Percentiles rank a stretch among this genome's conserved stretches.
These are phyloP conservation scores for Forbesichthys agassizii DNA, from an alignment of 2,113 vertebrate genomes.

Conservation along the genomic window DNA sequence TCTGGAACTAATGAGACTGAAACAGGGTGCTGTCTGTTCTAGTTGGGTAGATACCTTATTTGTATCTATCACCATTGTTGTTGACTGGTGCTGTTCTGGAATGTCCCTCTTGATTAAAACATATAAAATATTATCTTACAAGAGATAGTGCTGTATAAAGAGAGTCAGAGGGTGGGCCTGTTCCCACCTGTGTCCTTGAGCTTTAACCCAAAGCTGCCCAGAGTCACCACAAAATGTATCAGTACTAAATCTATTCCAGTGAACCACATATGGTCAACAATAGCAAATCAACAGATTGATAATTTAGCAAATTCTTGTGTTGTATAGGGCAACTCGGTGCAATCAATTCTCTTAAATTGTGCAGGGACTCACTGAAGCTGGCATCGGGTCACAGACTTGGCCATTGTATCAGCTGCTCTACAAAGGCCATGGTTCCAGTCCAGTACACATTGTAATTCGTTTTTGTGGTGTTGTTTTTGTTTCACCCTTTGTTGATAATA, in stretches of 20 bases:
- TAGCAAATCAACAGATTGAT: background rate
- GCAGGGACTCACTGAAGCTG: conserved; percentile 17
- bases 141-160: no score
- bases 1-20: no score
- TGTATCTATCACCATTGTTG: no score
- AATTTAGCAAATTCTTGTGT: conserved; percentile 4
- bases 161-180: no score
- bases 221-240: background rate
- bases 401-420: conserved; percentile 36
- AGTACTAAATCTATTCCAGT: background rate
- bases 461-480: conserved; percentile 23
- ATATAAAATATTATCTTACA: no score
- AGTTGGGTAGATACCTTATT: no score
- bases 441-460: conserved; percentile 56
- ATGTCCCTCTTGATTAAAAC: no score
- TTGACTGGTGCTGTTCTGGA: no score
- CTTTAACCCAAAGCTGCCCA: no score
- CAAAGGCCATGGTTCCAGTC: conserved; percentile 66
- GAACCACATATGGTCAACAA: background rate
- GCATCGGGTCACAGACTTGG: conserved; percentile 30
- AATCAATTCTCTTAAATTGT: conserved; percentile 18
- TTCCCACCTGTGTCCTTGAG: no score
- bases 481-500: conserved; percentile 1
- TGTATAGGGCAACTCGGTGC: conserved; percentile 22
- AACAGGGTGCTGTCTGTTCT: no score